Evolutionary conservation across 2,113 vertebrate genomes (phyloP).

Genomic region (Andinoacara biseriatus): DNA sequence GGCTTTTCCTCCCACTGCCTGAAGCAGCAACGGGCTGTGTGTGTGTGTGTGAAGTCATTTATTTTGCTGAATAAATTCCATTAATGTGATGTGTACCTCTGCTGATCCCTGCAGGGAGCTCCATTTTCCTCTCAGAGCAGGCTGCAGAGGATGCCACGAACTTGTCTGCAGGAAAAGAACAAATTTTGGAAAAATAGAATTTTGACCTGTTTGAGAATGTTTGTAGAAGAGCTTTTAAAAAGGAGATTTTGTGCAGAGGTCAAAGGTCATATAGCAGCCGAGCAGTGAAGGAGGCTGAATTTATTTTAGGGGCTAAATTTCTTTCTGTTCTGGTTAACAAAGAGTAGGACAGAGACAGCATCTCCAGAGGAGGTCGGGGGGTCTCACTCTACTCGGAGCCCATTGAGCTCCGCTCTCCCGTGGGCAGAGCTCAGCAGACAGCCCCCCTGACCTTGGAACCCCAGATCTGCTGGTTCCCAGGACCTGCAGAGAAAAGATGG

Average conservation of each 20-base stretch:
- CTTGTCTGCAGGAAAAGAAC: neutral
- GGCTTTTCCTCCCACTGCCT: slow-evolving; percentile 17
- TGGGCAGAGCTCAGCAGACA: neutral
- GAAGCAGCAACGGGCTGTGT: neutral
- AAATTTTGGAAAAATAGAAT: neutral
- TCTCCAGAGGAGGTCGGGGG: neutral
- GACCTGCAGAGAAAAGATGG: neutral
- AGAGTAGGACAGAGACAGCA: neutral
- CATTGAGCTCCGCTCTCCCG: neutral
- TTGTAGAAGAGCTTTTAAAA: neutral
- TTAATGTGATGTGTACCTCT: slow-evolving; percentile 31
- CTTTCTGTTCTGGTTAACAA: neutral
- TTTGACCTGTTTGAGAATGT: neutral
- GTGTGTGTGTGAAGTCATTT: slow-evolving; percentile 19
- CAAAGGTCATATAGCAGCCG: neutral
- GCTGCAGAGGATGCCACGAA: slow-evolving; percentile 5
- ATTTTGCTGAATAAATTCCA: slow-evolving; percentile 30
- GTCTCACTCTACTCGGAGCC: neutral
- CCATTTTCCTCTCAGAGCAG: slow-evolving; percentile 32
- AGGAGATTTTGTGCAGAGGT: neutral
- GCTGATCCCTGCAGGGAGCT: slow-evolving; percentile 41
- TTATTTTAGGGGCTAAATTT: neutral
- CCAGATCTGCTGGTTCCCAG: slow-evolving; percentile 35
- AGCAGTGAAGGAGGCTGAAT: neutral
- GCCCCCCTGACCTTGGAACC: slow-evolving; percentile 20